Evolutionary conservation across 2,888 invertebrate genomes (phyloP).

Genomic region (Parapristionchus giblindavisi): DNA sequence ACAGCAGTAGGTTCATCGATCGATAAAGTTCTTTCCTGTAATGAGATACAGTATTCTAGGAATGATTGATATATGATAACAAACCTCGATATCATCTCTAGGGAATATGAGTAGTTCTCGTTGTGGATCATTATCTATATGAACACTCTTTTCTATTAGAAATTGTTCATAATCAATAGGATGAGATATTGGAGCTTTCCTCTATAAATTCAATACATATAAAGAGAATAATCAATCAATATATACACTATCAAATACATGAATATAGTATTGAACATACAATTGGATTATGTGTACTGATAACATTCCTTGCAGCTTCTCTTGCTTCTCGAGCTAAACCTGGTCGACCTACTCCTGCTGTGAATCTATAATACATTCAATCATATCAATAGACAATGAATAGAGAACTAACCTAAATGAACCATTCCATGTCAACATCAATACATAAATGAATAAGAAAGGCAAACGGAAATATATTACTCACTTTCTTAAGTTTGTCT

Average conservation of each 20-base stretch:
- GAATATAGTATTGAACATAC: constrained; percentile 38
- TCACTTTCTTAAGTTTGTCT: constrained; percentile 38
- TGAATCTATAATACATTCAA: constrained; percentile 55
- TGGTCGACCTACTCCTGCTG: constrained; percentile 63
- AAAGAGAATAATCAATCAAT: background rate
- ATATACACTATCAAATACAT: background rate
- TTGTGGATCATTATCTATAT: constrained; percentile 65
- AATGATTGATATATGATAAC: background rate
- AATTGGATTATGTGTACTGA: constrained; percentile 61
- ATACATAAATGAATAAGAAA: too few relatives aligned
- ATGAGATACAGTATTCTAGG: background rate
- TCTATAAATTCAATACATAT: constrained; percentile 47
- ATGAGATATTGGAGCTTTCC: constrained; percentile 59
- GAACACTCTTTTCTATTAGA: constrained; percentile 61
- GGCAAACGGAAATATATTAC: background rate
- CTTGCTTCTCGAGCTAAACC: constrained; percentile 66
- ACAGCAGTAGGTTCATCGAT: constrained; percentile 28
- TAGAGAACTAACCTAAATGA: background rate
- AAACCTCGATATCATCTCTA: constrained; percentile 65
- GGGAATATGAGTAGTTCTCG: constrained; percentile 66
- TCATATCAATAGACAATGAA: background rate
- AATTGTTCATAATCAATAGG: constrained; percentile 68
- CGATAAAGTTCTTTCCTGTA: constrained; percentile 28
- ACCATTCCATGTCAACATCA: too few relatives aligned
- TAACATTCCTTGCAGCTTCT: constrained; percentile 63